These are phyloP conservation scores for Fissipunctia ypsillon DNA, from an alignment of 2,888 invertebrate genomes.

Conservation along the genomic window DNA sequence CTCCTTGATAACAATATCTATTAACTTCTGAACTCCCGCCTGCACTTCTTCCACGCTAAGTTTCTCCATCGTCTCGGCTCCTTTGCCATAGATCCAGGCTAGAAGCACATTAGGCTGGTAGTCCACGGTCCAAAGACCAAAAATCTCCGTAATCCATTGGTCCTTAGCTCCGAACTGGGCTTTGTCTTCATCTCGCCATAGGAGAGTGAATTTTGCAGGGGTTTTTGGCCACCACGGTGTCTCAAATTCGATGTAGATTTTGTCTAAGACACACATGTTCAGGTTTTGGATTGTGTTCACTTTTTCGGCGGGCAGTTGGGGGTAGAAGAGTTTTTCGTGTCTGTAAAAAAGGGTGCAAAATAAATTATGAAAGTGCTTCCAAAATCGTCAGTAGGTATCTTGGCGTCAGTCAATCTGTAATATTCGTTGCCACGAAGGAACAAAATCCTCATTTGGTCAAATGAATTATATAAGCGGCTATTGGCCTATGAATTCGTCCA, in stretches of 20 bases:
- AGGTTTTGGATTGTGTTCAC: conserved; percentile 90
- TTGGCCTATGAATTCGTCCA: not conserved
- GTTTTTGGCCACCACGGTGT: conserved; percentile 91
- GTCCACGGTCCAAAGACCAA: conserved; percentile 91
- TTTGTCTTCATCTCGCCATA: conserved; percentile 91
- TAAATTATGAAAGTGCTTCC: not conserved
- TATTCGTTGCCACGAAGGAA: not conserved
- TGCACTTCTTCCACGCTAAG: conserved; percentile 88
- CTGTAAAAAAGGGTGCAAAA: conserved; percentile 70
- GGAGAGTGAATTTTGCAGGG: conserved; percentile 87
- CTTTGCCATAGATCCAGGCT: conserved; percentile 92
- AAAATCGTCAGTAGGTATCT: not conserved
- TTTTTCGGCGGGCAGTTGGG: conserved; percentile 90
- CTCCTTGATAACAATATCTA: conserved; percentile 88
- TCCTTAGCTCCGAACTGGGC: conserved; percentile 83
- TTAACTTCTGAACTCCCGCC: conserved; percentile 88
- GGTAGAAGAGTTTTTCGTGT: conserved; percentile 90
- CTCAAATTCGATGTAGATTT: conserved; percentile 93
- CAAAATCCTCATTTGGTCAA: not conserved
- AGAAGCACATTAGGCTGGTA: conserved; percentile 91
- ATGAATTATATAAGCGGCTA: not conserved
- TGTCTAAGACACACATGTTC: conserved; percentile 92
- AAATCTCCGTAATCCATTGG: conserved; percentile 92
- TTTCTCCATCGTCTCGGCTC: conserved; percentile 91
- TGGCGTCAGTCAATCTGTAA: not conserved